Evolutionary conservation across 2,888 invertebrate species (phyloP).

Genomic region (Leucozona laternaria): DNA sequence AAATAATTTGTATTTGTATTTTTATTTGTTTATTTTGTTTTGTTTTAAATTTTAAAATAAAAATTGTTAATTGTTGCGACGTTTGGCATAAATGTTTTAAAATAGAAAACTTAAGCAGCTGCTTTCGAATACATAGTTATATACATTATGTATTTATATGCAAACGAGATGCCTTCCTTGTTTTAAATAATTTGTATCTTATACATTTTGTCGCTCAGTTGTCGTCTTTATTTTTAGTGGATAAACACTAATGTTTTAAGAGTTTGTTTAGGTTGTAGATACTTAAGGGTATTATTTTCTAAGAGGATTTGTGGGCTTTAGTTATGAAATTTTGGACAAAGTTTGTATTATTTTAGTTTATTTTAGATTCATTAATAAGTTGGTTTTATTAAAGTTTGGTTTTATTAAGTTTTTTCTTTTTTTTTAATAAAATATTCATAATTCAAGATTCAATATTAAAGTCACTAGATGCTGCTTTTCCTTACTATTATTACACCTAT

Average conservation of each 20-base stretch:
- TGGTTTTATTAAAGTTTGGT: no score
- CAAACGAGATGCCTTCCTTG: neutral
- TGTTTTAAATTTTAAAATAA: neutral
- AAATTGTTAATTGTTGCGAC: slow-evolving; percentile 12
- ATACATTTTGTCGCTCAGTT: neutral
- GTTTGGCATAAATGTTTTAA: neutral
- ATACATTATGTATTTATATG: no score
- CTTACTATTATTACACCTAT: no score
- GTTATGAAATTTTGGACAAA: no score
- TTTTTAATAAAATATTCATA: no score
- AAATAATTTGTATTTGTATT: neutral
- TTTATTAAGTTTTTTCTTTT: no score
- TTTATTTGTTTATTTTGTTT: neutral
- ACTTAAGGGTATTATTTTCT: no score
- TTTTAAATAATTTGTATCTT: neutral
- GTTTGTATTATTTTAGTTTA: no score
- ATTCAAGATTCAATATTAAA: no score
- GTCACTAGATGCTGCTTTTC: no score
- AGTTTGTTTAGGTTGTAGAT: neutral
- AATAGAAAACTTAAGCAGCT: neutral
- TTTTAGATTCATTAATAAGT: no score
- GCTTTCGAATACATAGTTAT: neutral
- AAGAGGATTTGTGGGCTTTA: no score
- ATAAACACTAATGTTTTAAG: neutral
- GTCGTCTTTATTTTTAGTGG: neutral